A percentile compares a stretch with the other conserved stretches of the same genome.
Conservation (phyloP, 2,888 invertebrate genomes). For the Hetaerina titia region DNA sequence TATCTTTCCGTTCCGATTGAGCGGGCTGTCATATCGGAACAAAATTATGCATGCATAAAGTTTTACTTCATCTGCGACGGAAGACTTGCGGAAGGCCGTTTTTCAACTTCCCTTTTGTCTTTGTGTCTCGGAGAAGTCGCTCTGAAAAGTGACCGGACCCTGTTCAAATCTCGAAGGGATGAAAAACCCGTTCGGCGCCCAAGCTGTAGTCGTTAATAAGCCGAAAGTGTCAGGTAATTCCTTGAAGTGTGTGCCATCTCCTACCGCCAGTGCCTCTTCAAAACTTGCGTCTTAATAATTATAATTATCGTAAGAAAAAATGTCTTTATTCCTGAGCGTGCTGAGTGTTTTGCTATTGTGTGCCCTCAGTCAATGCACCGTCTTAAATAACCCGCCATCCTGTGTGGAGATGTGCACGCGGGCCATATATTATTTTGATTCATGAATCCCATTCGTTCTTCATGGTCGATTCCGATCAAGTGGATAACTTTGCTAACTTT, state of each 20-base stretch:
- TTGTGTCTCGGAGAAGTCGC: not conserved
- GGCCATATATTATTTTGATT: not conserved
- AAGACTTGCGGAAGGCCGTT: not conserved
- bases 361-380: not conserved
- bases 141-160: not conserved
- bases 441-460: not conserved
- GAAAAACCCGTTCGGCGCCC: not conserved
- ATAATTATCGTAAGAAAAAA: not conserved
- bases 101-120: constrained; percentile 8
- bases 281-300: not conserved
- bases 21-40: not conserved
- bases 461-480: too few species aligned
- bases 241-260: not conserved
- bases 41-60: not conserved
- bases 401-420: not conserved
- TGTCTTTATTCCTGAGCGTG: not conserved
- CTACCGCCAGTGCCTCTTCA: not conserved
- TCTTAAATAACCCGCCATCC: not conserved
- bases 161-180: not conserved
- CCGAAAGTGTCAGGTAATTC: not conserved
- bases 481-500: too few species aligned
- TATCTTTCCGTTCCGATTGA: not conserved
- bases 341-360: not conserved
- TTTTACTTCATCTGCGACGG: not conserved
- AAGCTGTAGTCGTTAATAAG: not conserved